Evolutionary conservation across 2,888 invertebrate genomes (phyloP), one percentile per base, ranked within the genome.

Genomic region (Alcis repandata): DNA sequence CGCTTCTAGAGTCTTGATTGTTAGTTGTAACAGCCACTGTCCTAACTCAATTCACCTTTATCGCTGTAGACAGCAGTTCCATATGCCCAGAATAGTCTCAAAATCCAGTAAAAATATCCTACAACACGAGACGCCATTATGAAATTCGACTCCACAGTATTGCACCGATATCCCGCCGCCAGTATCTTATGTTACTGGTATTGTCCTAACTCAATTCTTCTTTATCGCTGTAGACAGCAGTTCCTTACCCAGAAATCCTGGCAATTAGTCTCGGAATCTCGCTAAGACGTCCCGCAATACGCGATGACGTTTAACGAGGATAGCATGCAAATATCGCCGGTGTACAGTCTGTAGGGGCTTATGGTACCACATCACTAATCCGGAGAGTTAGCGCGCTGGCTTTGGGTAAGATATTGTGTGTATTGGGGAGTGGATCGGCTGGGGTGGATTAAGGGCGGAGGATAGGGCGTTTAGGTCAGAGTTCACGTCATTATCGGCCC

Each of bases 271-370:
- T 59, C 48, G 36, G 59, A 59, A 61, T 66, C 66, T 54, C 59
- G 66, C 68, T 85, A 84, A 86, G 86, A 87, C 85, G 80, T 70
- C 75, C 86, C 87, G 87, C 86, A 84, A 89, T 89, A 87, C 87
- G 76, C 76, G 87, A 90, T 91, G 91, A 91, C 90, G 80, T 84
- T 54, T 90, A 91, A 92, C 90, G 86, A 86, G 82, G 72, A 86
- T 85, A 80, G 83, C 87, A 92, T 92, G 92, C 91, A 91, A 91
- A 92, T 92, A 68, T 59, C 73, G 43, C 73, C 75, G 76, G 73
- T 78, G 80, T 84, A 84, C 88, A 84, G 77, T 80, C 36, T 36
- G 79, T 48, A 68, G 61, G 8, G 76, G 77, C 73, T 77, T 77
- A 76, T 62, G 40, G 53, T 51, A 63, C 69, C 70, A 72, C 73